A percentile compares a stretch with the other conserved stretches of the same genome.
phyloP scores from a whole-genome alignment of 2,797 vertebrate species.

The Parotocinclus haroldoi region DNA sequence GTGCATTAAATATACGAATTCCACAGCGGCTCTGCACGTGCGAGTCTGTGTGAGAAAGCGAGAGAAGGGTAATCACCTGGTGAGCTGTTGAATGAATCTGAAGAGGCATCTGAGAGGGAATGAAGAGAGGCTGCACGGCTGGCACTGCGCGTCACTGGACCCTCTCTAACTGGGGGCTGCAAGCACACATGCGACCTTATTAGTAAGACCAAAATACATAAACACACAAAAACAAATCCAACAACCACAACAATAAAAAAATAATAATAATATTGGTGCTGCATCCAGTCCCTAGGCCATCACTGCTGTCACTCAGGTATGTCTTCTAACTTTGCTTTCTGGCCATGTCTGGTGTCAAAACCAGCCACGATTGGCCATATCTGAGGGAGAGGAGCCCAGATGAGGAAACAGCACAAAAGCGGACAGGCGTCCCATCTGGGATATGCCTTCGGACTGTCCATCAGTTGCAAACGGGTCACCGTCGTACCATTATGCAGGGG shows the following conservation, averaged over 20 bases:
- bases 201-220: slow-evolving; percentile 10
- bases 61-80: slow-evolving; percentile 67
- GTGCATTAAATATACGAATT: neutral
- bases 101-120: slow-evolving; percentile 79
- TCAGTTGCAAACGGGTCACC: too few relatives aligned
- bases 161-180: slow-evolving; percentile 81
- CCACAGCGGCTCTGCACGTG: neutral
- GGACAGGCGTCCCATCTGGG: too few relatives aligned
- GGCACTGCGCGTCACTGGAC: slow-evolving; percentile 56
- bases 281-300: too few relatives aligned
- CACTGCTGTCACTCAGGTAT: too few relatives aligned
- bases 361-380: too few relatives aligned
- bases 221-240: slow-evolving; percentile 31
- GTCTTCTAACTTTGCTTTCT: too few relatives aligned
- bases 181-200: slow-evolving; percentile 19
- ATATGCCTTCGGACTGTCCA: too few relatives aligned
- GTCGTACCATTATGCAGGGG: too few relatives aligned
- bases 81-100: slow-evolving; percentile 77
- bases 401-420: too few relatives aligned
- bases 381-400: too few relatives aligned
- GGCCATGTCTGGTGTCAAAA: too few relatives aligned
- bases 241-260: too few relatives aligned
- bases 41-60: neutral
- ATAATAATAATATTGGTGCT: neutral
- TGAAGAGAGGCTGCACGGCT: slow-evolving; percentile 72